Base-by-base conservation (phyloP, 2,113 vertebrate species). In the Abramis brama region DNA sequence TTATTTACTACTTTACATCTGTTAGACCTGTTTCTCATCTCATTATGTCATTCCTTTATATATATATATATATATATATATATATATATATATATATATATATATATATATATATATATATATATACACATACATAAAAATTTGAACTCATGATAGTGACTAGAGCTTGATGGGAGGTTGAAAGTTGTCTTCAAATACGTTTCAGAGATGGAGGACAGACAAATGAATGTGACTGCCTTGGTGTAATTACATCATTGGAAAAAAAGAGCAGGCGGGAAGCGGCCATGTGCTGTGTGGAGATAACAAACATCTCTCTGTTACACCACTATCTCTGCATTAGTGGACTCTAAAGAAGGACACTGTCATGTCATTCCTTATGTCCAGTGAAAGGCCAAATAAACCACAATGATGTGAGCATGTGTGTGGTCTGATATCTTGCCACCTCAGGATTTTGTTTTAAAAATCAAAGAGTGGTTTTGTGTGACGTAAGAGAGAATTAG, bases 241-340 rank as follows among this genome's bases (percentile, higher is more conserved):
- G 47, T 86, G 60, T 84, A 64, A 85, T 84, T 82, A 84, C 60
- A 70, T 83, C 82, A 81, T 77, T 64, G 75, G 82, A 75, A 85
- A 70, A 64, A 79, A 81, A 85, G 85, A 78, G 68, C 82, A 64
- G 77, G 60, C 50, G 10, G 70, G 23, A 88, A 78, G 74, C 17
- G 57, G 55, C 68, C 79, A 86, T 66, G 85, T 86, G 85, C n/a
- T 64, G n/a, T 25, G 47, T 4, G 33, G 77, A 76, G 68, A 86
- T 71, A 80, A 82, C 39, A 57, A 83, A 74, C 68, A 76, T 71
- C 82, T 27, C 25, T 84, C 25, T 77, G 52, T 52, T 86, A 36
- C 6, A 2, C 30, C 79, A n/a, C 33, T 74, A 19, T 79, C 55
- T 62, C 33, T 86, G 68, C 39, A 71, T 33, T 70, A 59, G 19